These are phyloP conservation scores for Alentia gelatinosa DNA, from an alignment of 2,888 invertebrate species.

Conservation along the genomic window DNA sequence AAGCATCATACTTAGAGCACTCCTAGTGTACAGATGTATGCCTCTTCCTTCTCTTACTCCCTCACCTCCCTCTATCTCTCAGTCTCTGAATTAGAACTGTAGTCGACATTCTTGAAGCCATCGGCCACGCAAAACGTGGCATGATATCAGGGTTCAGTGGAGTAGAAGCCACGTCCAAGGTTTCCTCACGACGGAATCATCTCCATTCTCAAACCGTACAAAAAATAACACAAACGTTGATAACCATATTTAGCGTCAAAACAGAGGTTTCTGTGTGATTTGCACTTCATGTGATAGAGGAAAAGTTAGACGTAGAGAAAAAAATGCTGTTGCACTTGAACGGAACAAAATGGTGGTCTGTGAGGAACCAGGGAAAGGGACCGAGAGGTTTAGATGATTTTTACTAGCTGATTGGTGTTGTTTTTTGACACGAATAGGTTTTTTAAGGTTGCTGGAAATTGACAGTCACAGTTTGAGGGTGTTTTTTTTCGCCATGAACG, in stretches of 20 bases:
- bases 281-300: not conserved
- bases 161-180: not conserved
- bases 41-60: not conserved
- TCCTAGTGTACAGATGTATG: not conserved
- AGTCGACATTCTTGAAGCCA: not conserved
- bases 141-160: not conserved
- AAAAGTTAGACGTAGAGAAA: not conserved
- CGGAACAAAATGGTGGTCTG: not conserved
- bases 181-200: not conserved
- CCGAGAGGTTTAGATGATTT: not conserved
- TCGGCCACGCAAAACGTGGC: not conserved
- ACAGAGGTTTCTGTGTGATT: not conserved
- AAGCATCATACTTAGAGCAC: not conserved
- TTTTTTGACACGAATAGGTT: not conserved
- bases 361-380: not conserved
- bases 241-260: not conserved
- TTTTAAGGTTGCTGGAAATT: not conserved
- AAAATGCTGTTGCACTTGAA: slow-evolving; percentile 22
- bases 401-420: not conserved
- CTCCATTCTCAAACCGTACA: not conserved
- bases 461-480: not conserved
- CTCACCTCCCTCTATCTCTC: not conserved
- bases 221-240: not conserved
- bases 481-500: not conserved
- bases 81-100: not conserved